These are phyloP conservation scores for Vombatus ursinus DNA, from an alignment of 2,113 vertebrate species.

Conservation along the genomic window DNA sequence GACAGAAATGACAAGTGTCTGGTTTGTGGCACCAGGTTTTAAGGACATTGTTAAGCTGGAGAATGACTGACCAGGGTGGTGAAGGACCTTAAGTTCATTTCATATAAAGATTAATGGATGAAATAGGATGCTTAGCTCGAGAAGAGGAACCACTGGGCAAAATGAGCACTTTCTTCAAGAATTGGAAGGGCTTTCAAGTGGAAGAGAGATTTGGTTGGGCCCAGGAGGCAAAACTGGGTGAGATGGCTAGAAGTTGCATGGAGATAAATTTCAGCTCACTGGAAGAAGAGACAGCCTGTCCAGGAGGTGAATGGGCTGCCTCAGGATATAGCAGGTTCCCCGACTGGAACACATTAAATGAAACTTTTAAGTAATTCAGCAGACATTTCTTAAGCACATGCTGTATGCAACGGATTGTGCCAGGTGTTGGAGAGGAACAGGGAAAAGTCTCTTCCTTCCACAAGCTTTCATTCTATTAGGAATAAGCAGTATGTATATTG, in stretches of 20 bases:
- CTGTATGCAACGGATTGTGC: neutral
- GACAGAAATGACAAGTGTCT: neutral
- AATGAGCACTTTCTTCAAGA: neutral
- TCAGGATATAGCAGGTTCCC: no score
- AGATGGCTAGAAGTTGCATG: neutral
- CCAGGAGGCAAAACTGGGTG: neutral
- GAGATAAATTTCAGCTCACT: neutral
- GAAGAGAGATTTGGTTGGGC: neutral
- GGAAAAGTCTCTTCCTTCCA: neutral
- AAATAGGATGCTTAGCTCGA: neutral
- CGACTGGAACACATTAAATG: neutral
- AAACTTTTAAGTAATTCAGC: neutral
- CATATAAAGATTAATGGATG: neutral
- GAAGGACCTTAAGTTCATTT: neutral
- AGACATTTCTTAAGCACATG: neutral
- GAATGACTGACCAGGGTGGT: neutral
- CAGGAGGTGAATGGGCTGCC: neutral
- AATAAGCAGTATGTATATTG: neutral
- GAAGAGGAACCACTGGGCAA: neutral
- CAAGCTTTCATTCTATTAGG: neutral
- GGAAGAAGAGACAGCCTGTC: neutral
- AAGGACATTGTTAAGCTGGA: neutral
- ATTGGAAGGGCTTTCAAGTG: neutral
- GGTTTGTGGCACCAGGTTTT: neutral
- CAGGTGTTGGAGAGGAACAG: no score